Conservation (phyloP, 1,140 invertebrate species). For the Zaprionus ornatus region DNA sequence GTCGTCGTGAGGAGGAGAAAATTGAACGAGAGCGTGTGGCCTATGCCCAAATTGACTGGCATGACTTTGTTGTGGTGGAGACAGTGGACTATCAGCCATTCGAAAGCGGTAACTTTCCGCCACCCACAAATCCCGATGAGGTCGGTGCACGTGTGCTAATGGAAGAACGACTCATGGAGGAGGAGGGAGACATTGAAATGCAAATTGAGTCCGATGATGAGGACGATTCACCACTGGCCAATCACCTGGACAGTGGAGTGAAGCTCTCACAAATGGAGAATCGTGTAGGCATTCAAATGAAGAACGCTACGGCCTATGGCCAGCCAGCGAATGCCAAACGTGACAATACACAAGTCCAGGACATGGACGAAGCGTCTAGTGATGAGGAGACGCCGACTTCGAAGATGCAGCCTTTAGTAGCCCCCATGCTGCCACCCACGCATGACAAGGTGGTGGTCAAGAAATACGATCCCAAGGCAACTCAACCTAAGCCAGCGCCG, state of each 20-base stretch:
- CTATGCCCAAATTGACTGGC: slow-evolving; percentile 99
- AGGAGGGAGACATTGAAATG: slow-evolving; percentile 88
- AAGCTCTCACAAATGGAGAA: slow-evolving; percentile 87
- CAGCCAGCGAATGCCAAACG: slow-evolving; percentile 77
- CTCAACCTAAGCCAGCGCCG: slow-evolving; percentile 85
- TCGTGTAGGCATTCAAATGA: slow-evolving; percentile 84
- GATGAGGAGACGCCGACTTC: slow-evolving; percentile 89
- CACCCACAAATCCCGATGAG: slow-evolving; percentile 98
- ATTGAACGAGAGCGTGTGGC: slow-evolving; percentile 97
- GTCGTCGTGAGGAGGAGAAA: slow-evolving; percentile 96
- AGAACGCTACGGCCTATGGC: slow-evolving; percentile 76
- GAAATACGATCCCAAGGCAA: slow-evolving; percentile 98
- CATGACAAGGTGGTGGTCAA: slow-evolving; percentile 98
- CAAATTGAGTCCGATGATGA: slow-evolving; percentile 88
- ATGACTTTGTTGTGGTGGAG: slow-evolving; percentile 99
- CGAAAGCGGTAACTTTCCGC: slow-evolving; percentile 97
- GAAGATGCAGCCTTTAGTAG: slow-evolving; percentile 84
- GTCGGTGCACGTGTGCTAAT: slow-evolving; percentile 97
- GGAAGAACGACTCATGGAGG: slow-evolving; percentile 86
- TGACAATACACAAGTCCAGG: slow-evolving; percentile 88
- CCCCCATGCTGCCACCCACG: slow-evolving; percentile 91
- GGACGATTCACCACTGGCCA: slow-evolving; percentile 85
- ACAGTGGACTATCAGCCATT: slow-evolving; percentile 99
- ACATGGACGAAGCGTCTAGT: slow-evolving; percentile 95
- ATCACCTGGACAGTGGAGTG: slow-evolving; percentile 66